Base-by-base conservation (phyloP, 64 coral and sea anemone species). In the Dendrophyllia cribrosa region DNA sequence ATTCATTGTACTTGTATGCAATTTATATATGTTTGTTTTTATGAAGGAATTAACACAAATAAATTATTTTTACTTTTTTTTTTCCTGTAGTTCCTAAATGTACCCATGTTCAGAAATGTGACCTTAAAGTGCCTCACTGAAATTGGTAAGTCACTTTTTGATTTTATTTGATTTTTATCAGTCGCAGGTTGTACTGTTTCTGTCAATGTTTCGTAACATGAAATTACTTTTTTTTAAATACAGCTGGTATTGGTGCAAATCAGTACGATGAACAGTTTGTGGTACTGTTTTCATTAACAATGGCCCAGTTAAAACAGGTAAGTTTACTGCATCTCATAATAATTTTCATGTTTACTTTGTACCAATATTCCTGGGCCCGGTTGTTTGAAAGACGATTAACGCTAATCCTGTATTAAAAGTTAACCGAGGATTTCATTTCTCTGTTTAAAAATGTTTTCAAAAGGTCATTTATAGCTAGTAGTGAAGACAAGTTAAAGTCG, bases 201-300 rank as follows among this genome's bases (percentile, higher is more conserved):
- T 9, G 76, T 51, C 23, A 21, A 21, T 8, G 6, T 79, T 43
- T 5, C 17, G 1, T 11, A 11, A 79, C 2, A 60, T 83, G 5
- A 7, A 13, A 25, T 5, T 67, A 52, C 20, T 26, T n/a, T 62
- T 58, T 86, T 72, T 70, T 16, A 22, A 48, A 69, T n/a, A 79
- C 72, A 98, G 97, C 97, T 69, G 94, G 87, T 43, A 98, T 98
- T 61, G 95, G 71, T 85, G 97, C 97, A 45, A 93, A 82, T 59
- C 97, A 98, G 86, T 98, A 98, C 86, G 94, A 96, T 91, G 97
- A 96, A 51, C 97, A 98, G 49, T 98, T 98, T 91, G 91, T 96
- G 3, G 87, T 89, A 23, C 72, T 98, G 19, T 98, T 96, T 83
- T 88, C 94, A 8, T 22, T 98, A 22, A 98, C 97, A 17, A 98